Conservation (phyloP, 2,888 invertebrate genomes). For the Polyommatus iphigenia region DNA sequence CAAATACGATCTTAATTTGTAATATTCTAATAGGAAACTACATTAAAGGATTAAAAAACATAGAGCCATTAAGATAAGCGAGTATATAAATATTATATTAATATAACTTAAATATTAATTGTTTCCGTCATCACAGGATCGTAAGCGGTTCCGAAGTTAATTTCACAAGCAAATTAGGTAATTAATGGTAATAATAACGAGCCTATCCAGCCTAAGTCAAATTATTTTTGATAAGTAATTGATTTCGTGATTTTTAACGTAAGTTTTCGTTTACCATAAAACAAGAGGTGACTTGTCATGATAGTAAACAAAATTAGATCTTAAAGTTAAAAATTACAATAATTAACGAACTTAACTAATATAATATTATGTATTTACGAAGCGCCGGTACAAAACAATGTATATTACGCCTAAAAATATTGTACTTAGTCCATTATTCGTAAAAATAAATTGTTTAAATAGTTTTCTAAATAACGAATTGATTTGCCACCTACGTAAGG, state of each 20-base stretch:
- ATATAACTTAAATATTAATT: neutral
- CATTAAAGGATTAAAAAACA: conserved; percentile 8
- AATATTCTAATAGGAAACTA: neutral
- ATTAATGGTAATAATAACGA: neutral
- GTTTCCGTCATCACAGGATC: neutral
- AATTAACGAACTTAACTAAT: too few species aligned
- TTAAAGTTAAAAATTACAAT: too few species aligned
- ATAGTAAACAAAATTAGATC: too few species aligned
- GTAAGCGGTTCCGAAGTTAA: neutral
- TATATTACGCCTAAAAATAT: neutral
- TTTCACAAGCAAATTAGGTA: neutral
- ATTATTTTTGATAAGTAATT: neutral
- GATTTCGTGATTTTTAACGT: neutral
- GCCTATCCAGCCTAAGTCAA: neutral
- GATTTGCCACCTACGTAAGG: neutral
- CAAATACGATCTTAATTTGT: neutral
- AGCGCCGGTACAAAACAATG: neutral
- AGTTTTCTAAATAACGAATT: neutral
- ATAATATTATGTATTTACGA: neutral
- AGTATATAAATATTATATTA: conserved; percentile 17
- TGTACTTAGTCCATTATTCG: neutral
- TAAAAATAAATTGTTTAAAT: neutral
- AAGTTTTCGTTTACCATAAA: neutral
- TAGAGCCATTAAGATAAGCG: neutral
- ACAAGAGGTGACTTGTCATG: neutral